A percentile compares a stretch with the other conserved stretches of the same genome.
These are phyloP conservation scores for Poecile atricapillus DNA, from an alignment of 2,113 vertebrate species.

Conservation along the genomic window DNA sequence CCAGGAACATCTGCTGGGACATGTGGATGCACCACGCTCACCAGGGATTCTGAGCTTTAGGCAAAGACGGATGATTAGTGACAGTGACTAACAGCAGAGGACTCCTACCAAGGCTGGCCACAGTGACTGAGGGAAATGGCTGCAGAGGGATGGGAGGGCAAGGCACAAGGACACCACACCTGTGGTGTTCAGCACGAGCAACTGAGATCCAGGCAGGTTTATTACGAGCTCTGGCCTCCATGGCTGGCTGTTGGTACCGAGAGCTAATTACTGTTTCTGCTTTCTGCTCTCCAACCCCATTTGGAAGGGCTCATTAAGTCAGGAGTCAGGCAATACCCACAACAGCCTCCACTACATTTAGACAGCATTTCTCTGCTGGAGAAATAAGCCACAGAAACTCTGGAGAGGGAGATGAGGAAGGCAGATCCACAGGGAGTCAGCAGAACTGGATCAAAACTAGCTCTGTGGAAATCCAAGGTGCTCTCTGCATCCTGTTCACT, in stretches of 20 bases:
- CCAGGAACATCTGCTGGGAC: neutral
- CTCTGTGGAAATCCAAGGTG: neutral
- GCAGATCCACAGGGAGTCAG: neutral
- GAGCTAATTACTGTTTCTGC: slow-evolving; percentile 6
- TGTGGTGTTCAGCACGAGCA: rapidly evolving
- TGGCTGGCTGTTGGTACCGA: neutral
- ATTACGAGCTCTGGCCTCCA: neutral
- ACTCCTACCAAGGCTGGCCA: neutral
- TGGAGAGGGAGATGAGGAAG: neutral
- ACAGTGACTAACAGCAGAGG: neutral
- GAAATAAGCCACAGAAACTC: neutral
- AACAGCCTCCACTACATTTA: neutral
- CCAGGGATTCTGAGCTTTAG: neutral
- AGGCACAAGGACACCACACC: neutral
- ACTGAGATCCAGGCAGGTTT: neutral
- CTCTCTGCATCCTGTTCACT: neutral
- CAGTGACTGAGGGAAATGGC: neutral
- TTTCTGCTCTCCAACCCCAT: neutral
- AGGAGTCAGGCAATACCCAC: neutral
- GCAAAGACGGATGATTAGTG: neutral
- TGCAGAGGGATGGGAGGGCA: neutral
- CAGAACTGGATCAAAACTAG: neutral
- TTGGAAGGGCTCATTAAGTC: neutral
- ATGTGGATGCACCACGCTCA: neutral
- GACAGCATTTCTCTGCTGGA: neutral